Conservation (phyloP, 2,113 vertebrate species). For the Vidua chalybeata region DNA sequence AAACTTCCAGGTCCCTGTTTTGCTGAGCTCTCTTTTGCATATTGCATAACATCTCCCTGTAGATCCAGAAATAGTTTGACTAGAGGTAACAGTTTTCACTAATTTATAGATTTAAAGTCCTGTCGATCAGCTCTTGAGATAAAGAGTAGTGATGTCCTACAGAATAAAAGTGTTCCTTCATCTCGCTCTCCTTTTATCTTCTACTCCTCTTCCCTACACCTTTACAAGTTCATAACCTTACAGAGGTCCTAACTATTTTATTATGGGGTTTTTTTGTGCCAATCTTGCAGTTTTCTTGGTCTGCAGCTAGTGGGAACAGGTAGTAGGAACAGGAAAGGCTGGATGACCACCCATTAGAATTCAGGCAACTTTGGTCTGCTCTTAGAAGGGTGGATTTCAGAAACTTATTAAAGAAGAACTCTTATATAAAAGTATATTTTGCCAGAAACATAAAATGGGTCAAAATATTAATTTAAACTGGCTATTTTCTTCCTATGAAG, state of each 20-base stretch:
- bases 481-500: neutral
- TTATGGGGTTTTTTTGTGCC: neutral
- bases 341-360: neutral
- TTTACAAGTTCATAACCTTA: neutral
- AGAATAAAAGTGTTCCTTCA: neutral
- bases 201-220: neutral
- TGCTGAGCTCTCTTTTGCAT: neutral
- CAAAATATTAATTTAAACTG: conserved; percentile 1
- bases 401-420: neutral
- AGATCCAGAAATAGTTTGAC: neutral
- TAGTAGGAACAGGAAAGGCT: neutral
- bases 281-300: neutral
- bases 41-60: neutral
- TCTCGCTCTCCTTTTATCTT: neutral
- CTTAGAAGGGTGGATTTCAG: neutral
- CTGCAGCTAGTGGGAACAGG: neutral
- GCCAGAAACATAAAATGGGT: neutral
- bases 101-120: neutral
- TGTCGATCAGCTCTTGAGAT: neutral
- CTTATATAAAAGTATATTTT: neutral
- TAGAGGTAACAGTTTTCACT: neutral
- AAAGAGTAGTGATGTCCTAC: neutral
- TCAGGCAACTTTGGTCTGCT: neutral
- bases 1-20: neutral
- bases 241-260: neutral